These are phyloP conservation scores for Drosophila simulans DNA, from an alignment of 1,140 invertebrate genomes.

Conservation along the genomic window DNA sequence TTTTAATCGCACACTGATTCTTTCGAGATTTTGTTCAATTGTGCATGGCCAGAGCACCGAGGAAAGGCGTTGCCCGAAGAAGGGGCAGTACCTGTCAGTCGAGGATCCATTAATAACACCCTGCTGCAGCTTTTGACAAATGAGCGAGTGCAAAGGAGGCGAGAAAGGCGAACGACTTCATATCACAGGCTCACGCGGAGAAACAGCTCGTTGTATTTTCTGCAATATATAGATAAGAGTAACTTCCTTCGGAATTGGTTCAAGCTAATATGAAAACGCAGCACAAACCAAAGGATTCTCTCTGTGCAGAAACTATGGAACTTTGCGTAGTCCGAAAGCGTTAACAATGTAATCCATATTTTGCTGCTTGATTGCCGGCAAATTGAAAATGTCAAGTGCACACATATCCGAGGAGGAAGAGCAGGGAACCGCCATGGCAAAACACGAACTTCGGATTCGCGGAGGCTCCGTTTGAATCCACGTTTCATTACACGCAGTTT, in stretches of 20 bases:
- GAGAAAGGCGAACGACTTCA: slow-evolving; percentile 18
- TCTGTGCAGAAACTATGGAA: slow-evolving; percentile 3
- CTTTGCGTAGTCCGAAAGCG: slow-evolving; percentile 27
- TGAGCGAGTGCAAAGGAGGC: slow-evolving; percentile 11
- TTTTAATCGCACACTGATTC: too few relatives aligned
- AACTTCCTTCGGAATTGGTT: too few relatives aligned
- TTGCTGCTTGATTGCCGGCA: slow-evolving; percentile 70
- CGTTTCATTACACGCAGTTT: background rate
- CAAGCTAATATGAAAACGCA: too few relatives aligned
- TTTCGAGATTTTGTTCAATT: slow-evolving; percentile 39
- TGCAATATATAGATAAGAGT: too few relatives aligned
- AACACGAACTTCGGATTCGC: background rate
- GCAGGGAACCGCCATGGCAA: background rate
- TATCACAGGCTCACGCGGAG: background rate
- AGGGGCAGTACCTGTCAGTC: background rate
- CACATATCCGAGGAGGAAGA: background rate
- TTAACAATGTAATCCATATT: slow-evolving; percentile 73
- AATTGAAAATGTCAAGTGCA: slow-evolving; percentile 80
- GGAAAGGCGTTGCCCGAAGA: slow-evolving; percentile 12
- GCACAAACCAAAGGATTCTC: slow-evolving; percentile 1
- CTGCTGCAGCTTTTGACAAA: slow-evolving; percentile 28
- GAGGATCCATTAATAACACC: slow-evolving; percentile 40
- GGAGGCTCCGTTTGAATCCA: background rate
- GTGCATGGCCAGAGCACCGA: slow-evolving; percentile 39
- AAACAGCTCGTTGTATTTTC: background rate